Base-by-base conservation (phyloP, 2,113 vertebrate genomes). In the Mystacornis crossleyi region DNA sequence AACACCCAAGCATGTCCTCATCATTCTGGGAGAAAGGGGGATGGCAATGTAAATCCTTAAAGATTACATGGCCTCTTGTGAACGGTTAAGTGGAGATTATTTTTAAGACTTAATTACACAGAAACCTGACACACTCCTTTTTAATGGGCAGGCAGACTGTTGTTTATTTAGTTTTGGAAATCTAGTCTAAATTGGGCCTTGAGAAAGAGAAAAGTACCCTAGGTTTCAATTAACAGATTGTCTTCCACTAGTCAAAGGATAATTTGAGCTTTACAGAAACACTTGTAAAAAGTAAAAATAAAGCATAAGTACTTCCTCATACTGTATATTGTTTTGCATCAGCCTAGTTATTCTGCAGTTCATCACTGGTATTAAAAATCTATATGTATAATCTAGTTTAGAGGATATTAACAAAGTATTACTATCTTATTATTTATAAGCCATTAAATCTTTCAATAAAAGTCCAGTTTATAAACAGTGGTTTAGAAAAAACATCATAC, bases 101-200 rank as follows among this genome's bases (percentile, higher is more conserved):
- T 98, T 97, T 91, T 96, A 97, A 96, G 85, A 91, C 95, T 96
- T 98, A 97, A 97, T 92, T 97, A 97, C 94, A 97, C 93, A 97
- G 98, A 98, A 98, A 98, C 93, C 95, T 93, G 95, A 98, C 96
- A 97, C 97, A 82, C 86, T 98, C 90, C 78, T 92, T 97, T 97
- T 97, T 97, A 98, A 97, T 90, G 92, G 96, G 81, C 87, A 98
- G 93, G 90, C 96, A 97, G 97, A 97, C 96, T 72, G 83, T 8
- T 98, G 97, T 98, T 98, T 98, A 98, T 98, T 98, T 98, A 95
- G 94, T 67, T 98, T 98, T 93, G 96, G 93, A 98, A 97, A 98
- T 96, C 94, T 90, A 97, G 93, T 96, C 97, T 98, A 98, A 98
- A 98, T 97, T 96, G 95, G 74, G 86, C 81, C 93, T 96, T 93